Evolutionary conservation across 2,797 vertebrate species (phyloP).

Genomic region (Spea hammondii): DNA sequence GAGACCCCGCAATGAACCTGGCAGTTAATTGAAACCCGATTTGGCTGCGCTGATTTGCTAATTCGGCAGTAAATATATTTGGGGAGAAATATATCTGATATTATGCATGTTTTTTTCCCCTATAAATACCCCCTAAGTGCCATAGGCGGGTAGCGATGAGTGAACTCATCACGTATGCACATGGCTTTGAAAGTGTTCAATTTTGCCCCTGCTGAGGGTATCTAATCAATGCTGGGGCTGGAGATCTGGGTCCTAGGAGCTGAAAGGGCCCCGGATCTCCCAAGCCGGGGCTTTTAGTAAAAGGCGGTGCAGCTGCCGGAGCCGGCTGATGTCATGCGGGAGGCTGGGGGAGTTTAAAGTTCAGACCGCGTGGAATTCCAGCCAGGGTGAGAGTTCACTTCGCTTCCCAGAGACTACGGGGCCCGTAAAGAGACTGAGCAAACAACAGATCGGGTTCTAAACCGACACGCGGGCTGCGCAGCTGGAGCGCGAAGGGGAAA

Average conservation of each 20-base stretch:
- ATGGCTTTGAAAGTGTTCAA: no score
- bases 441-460: conserved; percentile 26
- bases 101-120: no score
- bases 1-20: no score
- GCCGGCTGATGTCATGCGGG: conserved; percentile 40
- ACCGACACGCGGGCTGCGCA: conserved; percentile 12
- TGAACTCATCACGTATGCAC: no score
- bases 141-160: no score
- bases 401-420: conserved; percentile 49
- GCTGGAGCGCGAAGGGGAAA: conserved; percentile 19
- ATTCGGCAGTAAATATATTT: no score
- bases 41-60: no score
- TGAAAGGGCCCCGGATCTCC: neutral
- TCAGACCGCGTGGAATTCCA: conserved; percentile 56
- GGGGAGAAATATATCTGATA: no score
- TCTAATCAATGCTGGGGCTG: no score
- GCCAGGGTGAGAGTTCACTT: conserved; percentile 57
- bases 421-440: conserved; percentile 44
- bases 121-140: no score
- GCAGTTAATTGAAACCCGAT: no score
- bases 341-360: conserved; percentile 55
- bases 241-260: neutral
- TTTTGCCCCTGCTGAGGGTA: no score
- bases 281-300: conserved; percentile 39
- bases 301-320: conserved; percentile 54